Base-by-base conservation (phyloP, 2,888 invertebrate species). In the Hydropsyche betteni region DNA sequence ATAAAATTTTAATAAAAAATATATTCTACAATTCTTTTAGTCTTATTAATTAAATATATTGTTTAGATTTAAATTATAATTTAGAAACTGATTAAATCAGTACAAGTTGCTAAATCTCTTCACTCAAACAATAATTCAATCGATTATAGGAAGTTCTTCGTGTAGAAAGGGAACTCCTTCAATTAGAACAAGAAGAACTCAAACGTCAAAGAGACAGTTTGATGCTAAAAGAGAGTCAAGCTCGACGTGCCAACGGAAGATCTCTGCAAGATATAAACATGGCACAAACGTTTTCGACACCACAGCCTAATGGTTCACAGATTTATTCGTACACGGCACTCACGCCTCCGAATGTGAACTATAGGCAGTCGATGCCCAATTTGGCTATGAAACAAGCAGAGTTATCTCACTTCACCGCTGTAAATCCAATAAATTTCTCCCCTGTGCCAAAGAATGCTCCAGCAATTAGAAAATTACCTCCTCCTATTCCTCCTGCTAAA, bases 101-200 rank as follows among this genome's bases (percentile, higher is more conserved):
- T 24, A 24, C 24, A 24, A 24, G 24, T 24, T 24, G 24, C 24
- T 24, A 24, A 24, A 24, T 24, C 1, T 2, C 24, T 24, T 24
- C 24, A 24, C 24, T 24, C 24, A 24, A 24, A 24, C 24, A 24
- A 24, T 24, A 69, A 52, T 16, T 68, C 69, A 33, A 74, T 75
- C 4, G 6, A 58, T 79, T 77, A 53, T 80, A 90, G 90, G 91
- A 93, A 83, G 92, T 94, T 33, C 87, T 94, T 50, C 91, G 93
- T 80, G 93, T 94, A 79, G 94, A 94, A 85, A 89, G 93, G 64
- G 94, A 94, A 84, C 86, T 94, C 1, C 83, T 93, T 4, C 93
- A 94, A 83, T 83, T 92, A 68, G 93, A 94, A 82, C 92, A 92
- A 83, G 94, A 94, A 82, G 93, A 94, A 82, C 82, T 94, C 10